phyloP scores from a whole-genome alignment of 2,888 invertebrate genomes.

The Melanostoma scalare region DNA sequence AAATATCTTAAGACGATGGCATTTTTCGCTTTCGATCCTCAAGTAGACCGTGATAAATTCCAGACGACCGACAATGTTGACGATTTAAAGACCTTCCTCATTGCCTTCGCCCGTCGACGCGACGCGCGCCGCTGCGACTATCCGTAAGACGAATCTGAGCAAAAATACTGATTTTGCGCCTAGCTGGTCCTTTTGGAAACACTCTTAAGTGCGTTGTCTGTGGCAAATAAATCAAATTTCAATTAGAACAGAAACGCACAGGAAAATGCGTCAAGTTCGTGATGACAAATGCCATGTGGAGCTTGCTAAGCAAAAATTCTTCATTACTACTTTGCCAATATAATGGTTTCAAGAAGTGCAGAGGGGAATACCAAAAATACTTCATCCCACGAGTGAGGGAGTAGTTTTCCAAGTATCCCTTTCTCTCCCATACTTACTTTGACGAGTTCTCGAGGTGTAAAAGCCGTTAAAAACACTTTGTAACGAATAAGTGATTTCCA shows the following conservation, averaged over 20 bases:
- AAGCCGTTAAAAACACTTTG: slow-evolving; percentile 27
- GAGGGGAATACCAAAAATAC: background rate
- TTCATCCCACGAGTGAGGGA: background rate
- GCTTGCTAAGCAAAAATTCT: slow-evolving; percentile 7
- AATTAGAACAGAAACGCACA: slow-evolving; percentile 21
- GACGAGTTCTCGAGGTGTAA: slow-evolving; percentile 29
- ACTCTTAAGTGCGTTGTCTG: slow-evolving; percentile 44
- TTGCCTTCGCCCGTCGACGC: background rate
- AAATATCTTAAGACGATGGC: slow-evolving; percentile 51
- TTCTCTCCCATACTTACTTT: background rate
- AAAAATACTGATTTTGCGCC: background rate
- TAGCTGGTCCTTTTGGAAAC: slow-evolving; percentile 39
- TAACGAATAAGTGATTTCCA: slow-evolving; percentile 16
- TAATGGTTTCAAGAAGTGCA: background rate
- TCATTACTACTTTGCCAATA: slow-evolving; percentile 5
- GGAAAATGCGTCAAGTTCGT: slow-evolving; percentile 42
- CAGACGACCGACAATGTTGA: slow-evolving; percentile 55
- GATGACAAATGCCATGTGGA: slow-evolving; percentile 51
- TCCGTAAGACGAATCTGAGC: too few relatives aligned
- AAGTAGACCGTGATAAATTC: slow-evolving; percentile 56
- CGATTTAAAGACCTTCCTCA: slow-evolving; percentile 41
- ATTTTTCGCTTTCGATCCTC: slow-evolving; percentile 44
- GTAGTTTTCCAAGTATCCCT: background rate
- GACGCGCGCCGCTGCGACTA: too few relatives aligned
- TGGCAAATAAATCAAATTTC: slow-evolving; percentile 51